Conservation (phyloP, 1,140 invertebrate species). For the Neotoxoptera formosana region DNA sequence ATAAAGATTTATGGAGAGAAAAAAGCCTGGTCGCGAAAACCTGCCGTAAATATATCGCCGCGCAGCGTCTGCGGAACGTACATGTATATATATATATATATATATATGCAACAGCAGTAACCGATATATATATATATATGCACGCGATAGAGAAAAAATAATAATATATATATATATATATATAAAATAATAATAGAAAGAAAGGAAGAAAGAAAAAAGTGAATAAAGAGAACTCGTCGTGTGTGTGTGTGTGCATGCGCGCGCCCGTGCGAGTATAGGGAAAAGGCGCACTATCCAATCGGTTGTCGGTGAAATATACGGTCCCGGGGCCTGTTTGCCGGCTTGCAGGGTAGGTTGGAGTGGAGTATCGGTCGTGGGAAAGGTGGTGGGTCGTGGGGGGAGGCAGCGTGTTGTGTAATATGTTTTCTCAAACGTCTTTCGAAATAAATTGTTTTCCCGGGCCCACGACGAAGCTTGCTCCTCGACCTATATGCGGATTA, state of each 20-base stretch:
- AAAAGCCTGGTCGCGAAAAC: constrained; percentile 17
- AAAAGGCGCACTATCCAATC: constrained; percentile 25
- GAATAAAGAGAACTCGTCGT: background rate
- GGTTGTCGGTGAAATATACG: constrained; percentile 36
- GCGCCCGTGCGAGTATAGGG: too few relatives aligned
- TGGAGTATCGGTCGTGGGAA: background rate
- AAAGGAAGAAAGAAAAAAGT: constrained; percentile 21
- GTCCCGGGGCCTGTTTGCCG: background rate
- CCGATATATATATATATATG: constrained; percentile 19
- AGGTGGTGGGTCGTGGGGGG: background rate
- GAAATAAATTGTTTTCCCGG: constrained; percentile 49
- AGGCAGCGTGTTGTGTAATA: constrained; percentile 11
- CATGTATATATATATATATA: background rate
- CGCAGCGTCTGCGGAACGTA: background rate
- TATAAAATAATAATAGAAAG: constrained; percentile 13
- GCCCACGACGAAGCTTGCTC: too few relatives aligned
- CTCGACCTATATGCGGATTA: constrained; percentile 38
- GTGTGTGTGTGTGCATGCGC: background rate
- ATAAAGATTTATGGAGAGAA: constrained; percentile 42
- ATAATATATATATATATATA: constrained; percentile 29
- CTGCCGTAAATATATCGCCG: constrained; percentile 20
- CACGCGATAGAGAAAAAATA: background rate
- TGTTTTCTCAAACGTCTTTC: constrained; percentile 47
- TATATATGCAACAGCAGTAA: too few relatives aligned
- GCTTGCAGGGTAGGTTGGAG: background rate